These are phyloP conservation scores for Ursus arctos DNA, from an alignment of 2,113 vertebrate genomes.

Conservation along the genomic window DNA sequence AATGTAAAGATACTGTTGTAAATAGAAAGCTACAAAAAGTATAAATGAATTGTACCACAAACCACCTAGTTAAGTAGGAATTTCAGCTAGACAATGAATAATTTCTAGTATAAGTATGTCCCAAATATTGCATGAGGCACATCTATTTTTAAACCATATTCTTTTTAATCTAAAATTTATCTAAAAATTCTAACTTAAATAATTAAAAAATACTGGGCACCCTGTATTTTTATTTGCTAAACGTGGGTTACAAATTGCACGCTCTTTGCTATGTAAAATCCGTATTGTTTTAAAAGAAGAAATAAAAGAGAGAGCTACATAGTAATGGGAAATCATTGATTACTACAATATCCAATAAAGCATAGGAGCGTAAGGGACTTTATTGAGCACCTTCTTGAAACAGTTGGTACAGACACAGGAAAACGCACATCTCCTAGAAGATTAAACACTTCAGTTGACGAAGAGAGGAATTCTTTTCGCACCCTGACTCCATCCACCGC, in stretches of 20 bases:
- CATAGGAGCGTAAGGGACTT: not conserved
- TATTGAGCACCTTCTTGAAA: constrained; percentile 5
- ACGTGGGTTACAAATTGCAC: not conserved
- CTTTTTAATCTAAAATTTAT: not conserved
- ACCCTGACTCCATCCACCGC: not conserved
- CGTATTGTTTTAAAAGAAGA: not conserved
- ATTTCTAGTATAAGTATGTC: not conserved
- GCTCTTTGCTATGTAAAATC: not conserved
- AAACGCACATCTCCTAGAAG: not conserved
- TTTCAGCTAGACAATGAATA: not conserved
- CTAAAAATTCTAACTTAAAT: not conserved
- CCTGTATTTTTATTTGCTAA: not conserved
- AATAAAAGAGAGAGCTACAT: not conserved
- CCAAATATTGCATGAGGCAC: not conserved
- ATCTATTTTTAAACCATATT: not conserved
- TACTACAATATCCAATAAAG: not conserved
- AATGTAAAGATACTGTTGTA: not conserved
- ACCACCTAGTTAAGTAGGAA: not conserved
- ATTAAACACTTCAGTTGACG: not conserved
- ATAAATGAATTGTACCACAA: not conserved
- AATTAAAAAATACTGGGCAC: not conserved
- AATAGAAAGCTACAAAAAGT: not conserved
- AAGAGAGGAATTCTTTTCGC: not conserved
- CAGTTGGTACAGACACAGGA: constrained; percentile 48
- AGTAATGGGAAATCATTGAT: not conserved